Percentiles rank a stretch among this genome's conserved stretches.
These are phyloP conservation scores for Pegoplata infirma DNA, from an alignment of 2,888 invertebrate genomes.

Conservation along the genomic window DNA sequence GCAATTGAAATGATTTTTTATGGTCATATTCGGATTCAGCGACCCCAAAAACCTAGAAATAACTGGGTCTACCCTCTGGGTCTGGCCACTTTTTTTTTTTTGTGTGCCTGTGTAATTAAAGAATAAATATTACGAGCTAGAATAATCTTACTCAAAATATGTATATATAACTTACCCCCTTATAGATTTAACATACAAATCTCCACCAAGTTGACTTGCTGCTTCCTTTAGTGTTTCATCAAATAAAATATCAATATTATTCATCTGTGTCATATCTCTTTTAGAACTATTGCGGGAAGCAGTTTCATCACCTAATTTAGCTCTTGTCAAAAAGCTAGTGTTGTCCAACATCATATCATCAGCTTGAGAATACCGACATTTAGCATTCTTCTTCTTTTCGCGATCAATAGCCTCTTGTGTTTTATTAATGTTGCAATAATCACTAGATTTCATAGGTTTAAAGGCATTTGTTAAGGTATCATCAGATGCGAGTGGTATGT, in stretches of 20 bases:
- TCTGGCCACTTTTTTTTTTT: too few relatives aligned
- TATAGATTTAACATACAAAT: neutral
- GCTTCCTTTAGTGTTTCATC: conserved; percentile 9
- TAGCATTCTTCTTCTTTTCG: conserved; percentile 30
- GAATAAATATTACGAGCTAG: too few relatives aligned
- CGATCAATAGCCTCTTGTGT: neutral
- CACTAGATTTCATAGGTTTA: conserved; percentile 4
- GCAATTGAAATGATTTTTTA: too few relatives aligned
- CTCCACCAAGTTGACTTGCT: neutral
- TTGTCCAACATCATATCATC: conserved; percentile 70
- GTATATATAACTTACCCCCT: conserved; percentile 4
- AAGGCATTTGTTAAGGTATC: neutral
- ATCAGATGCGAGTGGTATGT: conserved; percentile 15
- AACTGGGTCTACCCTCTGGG: too few relatives aligned
- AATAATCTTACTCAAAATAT: too few relatives aligned
- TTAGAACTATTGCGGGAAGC: conserved; percentile 65
- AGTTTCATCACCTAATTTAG: conserved; percentile 69
- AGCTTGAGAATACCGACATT: conserved; percentile 66
- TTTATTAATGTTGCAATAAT: conserved; percentile 4
- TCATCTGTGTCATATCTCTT: conserved; percentile 25
- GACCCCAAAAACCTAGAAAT: too few relatives aligned
- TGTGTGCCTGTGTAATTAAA: too few relatives aligned
- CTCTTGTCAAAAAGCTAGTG: conserved; percentile 69
- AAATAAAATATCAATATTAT: conserved; percentile 3
- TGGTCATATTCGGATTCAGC: too few relatives aligned